Evolutionary conservation across 2,113 vertebrate species (phyloP), one percentile per base, ranked within the genome.

Genomic region (Ardeotis arabs): DNA sequence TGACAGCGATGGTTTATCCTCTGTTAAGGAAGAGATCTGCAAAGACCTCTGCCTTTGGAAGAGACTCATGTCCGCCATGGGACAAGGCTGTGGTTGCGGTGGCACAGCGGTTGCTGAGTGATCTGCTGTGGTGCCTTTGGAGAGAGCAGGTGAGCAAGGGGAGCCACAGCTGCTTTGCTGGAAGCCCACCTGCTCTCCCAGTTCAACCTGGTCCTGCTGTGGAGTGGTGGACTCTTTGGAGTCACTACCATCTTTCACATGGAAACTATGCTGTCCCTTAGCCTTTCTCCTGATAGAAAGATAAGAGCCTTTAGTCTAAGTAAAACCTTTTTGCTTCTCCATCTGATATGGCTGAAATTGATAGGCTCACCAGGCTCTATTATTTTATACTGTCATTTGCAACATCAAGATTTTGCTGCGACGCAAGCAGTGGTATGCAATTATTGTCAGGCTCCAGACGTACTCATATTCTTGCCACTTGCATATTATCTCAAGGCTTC

Each of bases 51-150:
- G 28, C 10, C 39, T 68, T 81, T 56, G 37, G 21, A 25, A 55
- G 31, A 15, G 3, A 24, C 2, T 22, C 2, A 1, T 3, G 41
- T 10, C 7, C 28, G 4, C 9, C 18, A 7, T 0, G 2, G 33
- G 17, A 47, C 15, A 60, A 52, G 12, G 22, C 35, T 7, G 9
- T 25, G 23, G 27, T 86, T 7, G 9, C 23, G 23, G 27, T 86
- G 29, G 4, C 17, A 9, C 20, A 49, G 58, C 20, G 41, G 2
- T 39, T 21, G 19, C 13, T 59, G 79, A 12, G 44, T 39, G 50
- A 67, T n/a, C 37, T 73, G 27, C 6, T 2, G 0, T 28, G 37
- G 21, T 62, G 59, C 17, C 4, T 12, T 4, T 31, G 45, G 21
- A 45, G 39, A 77, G 11, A 64, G 31, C 24, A 58, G 27, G 18